Conservation (phyloP, 2,797 vertebrate species). For the Gobionotothen gibberifrons region DNA sequence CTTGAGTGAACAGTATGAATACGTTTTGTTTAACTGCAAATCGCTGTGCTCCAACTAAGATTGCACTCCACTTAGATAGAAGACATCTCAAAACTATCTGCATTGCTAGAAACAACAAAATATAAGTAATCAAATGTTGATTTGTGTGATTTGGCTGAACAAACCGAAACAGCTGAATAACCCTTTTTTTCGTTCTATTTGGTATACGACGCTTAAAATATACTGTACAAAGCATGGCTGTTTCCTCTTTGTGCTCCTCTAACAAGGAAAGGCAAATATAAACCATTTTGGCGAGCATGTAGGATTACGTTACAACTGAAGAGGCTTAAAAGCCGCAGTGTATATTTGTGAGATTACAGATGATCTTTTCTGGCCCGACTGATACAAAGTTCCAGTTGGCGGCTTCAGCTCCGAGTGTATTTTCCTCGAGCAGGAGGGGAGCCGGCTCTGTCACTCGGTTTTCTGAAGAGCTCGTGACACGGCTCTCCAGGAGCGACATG, state of each 20-base stretch:
- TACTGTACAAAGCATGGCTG: not conserved
- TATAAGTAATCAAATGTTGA: not conserved
- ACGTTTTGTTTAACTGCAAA: not conserved
- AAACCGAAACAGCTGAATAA: not conserved
- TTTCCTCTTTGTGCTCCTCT: constrained; percentile 25
- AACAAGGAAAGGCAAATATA: constrained; percentile 55
- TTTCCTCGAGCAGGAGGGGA: constrained; percentile 46
- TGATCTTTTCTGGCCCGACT: constrained; percentile 64
- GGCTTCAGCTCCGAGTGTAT: constrained; percentile 53
- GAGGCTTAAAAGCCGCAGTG: constrained; percentile 56
- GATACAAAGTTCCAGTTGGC: constrained; percentile 73
- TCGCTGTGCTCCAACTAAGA: not conserved
- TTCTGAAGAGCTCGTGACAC: constrained; percentile 78
- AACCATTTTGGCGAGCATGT: constrained; percentile 31
- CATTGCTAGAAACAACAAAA: not conserved
- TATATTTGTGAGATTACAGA: constrained; percentile 70
- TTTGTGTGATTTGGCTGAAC: not conserved
- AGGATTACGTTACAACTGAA: constrained; percentile 48
- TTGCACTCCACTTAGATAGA: not conserved
- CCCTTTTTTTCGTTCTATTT: not conserved
- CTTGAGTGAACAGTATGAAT: not conserved
- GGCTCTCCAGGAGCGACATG: constrained; percentile 80
- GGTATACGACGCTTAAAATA: constrained; percentile 21
- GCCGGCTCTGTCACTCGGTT: constrained; percentile 75
- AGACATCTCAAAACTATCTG: constrained; percentile 1